Evolutionary conservation across 1,140 invertebrate species (phyloP).

Genomic region (Gonioctena quinquepunctata): DNA sequence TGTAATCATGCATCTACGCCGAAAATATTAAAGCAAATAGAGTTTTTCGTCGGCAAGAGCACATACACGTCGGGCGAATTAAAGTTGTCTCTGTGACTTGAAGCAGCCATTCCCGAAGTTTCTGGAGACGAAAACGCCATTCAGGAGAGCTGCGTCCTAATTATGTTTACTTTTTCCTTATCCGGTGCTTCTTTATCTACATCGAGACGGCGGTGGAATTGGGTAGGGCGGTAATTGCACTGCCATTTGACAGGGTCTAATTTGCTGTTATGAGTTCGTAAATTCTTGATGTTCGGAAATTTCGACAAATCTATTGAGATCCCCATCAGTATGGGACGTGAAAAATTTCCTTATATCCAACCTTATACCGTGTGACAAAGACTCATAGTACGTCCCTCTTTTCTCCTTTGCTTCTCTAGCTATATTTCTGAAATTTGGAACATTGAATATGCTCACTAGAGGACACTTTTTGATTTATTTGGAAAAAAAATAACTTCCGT

Average conservation of each 20-base stretch:
- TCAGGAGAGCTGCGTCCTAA: neutral
- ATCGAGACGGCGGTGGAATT: neutral
- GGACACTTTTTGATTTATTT: too few relatives aligned
- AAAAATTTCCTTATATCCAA: too few relatives aligned
- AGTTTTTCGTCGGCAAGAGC: neutral
- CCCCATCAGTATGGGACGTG: too few relatives aligned
- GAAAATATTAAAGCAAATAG: neutral
- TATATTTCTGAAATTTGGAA: too few relatives aligned
- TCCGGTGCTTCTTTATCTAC: neutral
- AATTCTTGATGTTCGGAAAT: too few relatives aligned
- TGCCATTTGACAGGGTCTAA: neutral
- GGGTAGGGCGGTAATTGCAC: neutral
- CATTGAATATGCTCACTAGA: too few relatives aligned
- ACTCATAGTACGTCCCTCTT: too few relatives aligned
- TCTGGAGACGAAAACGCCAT: neutral
- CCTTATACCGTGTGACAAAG: too few relatives aligned
- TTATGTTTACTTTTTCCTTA: neutral
- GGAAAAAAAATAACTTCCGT: too few relatives aligned
- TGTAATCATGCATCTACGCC: neutral
- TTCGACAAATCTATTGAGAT: too few relatives aligned
- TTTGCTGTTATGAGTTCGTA: neutral
- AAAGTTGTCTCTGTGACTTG: neutral
- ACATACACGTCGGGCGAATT: neutral
- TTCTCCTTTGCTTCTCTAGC: too few relatives aligned
- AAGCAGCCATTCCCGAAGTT: neutral